Evolutionary conservation across 2,797 vertebrate species (phyloP), one percentile per base, ranked within the genome.

Genomic region (Cuniculus paca): DNA sequence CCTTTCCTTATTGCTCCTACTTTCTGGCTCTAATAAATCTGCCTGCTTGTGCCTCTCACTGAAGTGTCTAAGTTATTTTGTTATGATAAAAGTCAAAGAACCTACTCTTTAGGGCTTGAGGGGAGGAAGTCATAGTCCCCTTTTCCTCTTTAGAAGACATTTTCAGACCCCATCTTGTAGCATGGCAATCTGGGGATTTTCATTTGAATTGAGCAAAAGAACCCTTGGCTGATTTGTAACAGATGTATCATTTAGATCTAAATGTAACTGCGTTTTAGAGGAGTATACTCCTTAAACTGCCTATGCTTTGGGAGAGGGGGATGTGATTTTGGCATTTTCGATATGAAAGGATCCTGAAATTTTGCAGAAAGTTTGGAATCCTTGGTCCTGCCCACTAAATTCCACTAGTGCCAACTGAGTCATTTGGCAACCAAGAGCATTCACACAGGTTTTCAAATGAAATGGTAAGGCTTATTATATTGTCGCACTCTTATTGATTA

Each of bases 341-440:
- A 20, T 68, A 42, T 78, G 61, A 95, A 36, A 78, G 9, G 63
- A 4, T 24, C 11, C 28, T 72, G 54, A 22, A 28, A 19, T 77
- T 91, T 94, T 89, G 31, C 58, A 77, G 45, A 52, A 94, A 70
- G 36, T 95, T 45, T 92, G 79, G 68, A 78, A 93, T 90, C 22
- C 19, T 95, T 83, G 28, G 63, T 26, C 24, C 52, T 83, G 39
- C 74, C 56, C 52, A 56, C 79, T 75, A 95, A 95, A 88, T 86
- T 34, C 85, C 79, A 90, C 13, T 34, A 20, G 63, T 80, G 14
- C 36, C 26, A 91, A 82, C 20, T 10, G 11, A 77, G 36, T 95
- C 54, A 81, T 88, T 91, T 92, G 85, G 34, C 65, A 96, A 65
- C 31, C 13, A 24, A 58, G 5, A 16, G 60, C 61, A 80, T 70